Base-by-base conservation (phyloP, 2,888 invertebrate species). In the Idaea aversata region DNA sequence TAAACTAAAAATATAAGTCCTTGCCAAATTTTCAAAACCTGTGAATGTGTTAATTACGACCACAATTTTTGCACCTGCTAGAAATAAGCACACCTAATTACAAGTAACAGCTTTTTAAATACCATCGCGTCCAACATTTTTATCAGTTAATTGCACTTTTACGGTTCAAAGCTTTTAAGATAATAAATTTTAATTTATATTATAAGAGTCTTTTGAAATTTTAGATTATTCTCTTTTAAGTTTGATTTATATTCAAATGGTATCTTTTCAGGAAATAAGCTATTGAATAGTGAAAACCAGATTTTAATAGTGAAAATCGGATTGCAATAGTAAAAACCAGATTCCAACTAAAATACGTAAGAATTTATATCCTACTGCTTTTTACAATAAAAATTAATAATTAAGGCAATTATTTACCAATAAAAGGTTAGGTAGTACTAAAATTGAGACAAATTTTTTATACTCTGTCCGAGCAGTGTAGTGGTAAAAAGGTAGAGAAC, bases 41-140 rank as follows among this genome's bases (percentile, higher is more conserved):
- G 7, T 13, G 47, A 47, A 47, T 47, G 10, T 10, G 5, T 13
- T 47, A 47, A 47, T 47, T 5, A 47, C 5, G 3, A 4, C 47
- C 60, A 60, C 13, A 60, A 34, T 25, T 34, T 13, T 47, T 15
- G 61, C 59, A 47, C 47, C 47, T 47, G 47, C 38, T 66, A n/a
- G 15, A 15, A 61, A 57, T 65, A 66, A 69, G 25, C 61, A 61
- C 35, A 59, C 25, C 57, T 70, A 65, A 70, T 70, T 64, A 65
- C 38, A 62, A 66, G 59, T 67, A 65, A 68, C 67, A 64, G 62
- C 57, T 65, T 61, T 63, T 67, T 63, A 67, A 70, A 62, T 61
- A 62, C 62, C 62, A 62, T 67, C 13, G 58, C 63, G 63, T 64
- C 36, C 38, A 63, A n/a, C 57, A 57, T 61, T 61, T 61, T 67